Evolutionary conservation across 2,113 vertebrate genomes (phyloP), one percentile per base, ranked within the genome.

Genomic region (Phocoena phocoena): DNA sequence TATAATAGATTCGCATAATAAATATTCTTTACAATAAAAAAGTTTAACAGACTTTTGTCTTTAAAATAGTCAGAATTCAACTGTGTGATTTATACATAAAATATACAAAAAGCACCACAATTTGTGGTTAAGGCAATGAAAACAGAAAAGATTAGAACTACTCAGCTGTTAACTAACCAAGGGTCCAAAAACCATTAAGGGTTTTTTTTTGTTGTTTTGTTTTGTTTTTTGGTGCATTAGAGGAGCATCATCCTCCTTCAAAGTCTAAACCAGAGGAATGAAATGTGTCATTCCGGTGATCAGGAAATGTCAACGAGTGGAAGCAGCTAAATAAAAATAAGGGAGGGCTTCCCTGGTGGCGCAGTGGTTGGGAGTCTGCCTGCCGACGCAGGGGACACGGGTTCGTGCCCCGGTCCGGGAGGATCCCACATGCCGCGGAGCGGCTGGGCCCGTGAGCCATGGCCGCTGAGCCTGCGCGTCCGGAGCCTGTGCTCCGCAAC

Each of bases 1-100:
- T 99, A 99, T 99, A 99, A 99, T 99, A 99, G 99, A 99, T 99
- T 99, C 99, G 99, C 99, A 99, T 99, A 99, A 99, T 99, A 99
- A 99, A 99, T 99, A 99, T 99, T 99, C 99, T 99, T 99, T 99
- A 99, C 99, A 99, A 99, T 99, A 99, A 99, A 99, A 99, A 99
- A 99, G 99, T 99, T 99, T 99, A 99, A 99, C 99, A 99, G 99
- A 99, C 99, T 99, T 99, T 99, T 99, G 98, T 99, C 99, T 99
- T 99, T 99, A 99, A 99, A 99, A 99, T 99, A 99, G 99, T 99
- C 99, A 99, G 99, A 99, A 99, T 99, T 99, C 99, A 99, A 99
- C 99, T 99, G 99, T 99, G 99, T 99, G 99, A 99, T 99, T 99
- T 99, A 98, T 99, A 99, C 99, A 99, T 99, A 99, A 99, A 99